These are phyloP conservation scores for Cossypha polioptera DNA, from an alignment of 2,797 vertebrate species.

Conservation along the genomic window DNA sequence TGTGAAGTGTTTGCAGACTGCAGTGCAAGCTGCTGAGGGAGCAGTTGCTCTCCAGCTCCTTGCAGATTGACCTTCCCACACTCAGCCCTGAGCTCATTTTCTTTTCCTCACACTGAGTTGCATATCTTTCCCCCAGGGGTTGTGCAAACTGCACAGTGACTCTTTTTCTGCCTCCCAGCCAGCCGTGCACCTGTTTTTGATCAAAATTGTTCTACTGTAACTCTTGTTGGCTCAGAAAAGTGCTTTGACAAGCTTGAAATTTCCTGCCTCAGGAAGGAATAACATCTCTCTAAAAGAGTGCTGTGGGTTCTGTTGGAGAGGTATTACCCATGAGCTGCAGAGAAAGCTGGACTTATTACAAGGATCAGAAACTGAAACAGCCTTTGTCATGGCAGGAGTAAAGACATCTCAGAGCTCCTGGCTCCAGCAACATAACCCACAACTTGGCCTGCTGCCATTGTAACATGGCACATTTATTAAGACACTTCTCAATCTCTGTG, in stretches of 20 bases:
- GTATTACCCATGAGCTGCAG: neutral
- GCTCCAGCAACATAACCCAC: fast-evolving
- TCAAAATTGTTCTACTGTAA: constrained; percentile 10
- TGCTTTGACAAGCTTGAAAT: constrained; percentile 8
- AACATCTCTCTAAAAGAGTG: neutral
- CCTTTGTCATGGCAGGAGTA: neutral
- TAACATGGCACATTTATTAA: neutral
- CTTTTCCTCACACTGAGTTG: neutral
- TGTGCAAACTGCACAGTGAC: neutral
- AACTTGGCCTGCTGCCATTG: neutral
- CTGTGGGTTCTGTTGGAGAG: neutral
- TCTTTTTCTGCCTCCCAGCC: neutral
- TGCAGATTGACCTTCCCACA: neutral
- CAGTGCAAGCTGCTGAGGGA: neutral
- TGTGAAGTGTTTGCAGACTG: neutral
- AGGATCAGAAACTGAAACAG: neutral
- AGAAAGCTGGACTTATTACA: neutral
- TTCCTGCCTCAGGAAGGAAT: neutral
- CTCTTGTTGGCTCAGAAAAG: constrained; percentile 6
- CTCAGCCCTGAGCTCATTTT: neutral
- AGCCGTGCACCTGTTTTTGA: neutral
- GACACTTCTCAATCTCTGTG: neutral
- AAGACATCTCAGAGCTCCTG: neutral
- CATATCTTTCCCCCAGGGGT: neutral
- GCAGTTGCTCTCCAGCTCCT: fast-evolving